A percentile compares a stretch with the other conserved stretches of the same genome.
Evolutionary conservation across 2,888 invertebrate species (phyloP).

Genomic region (Escarpia spicata): DNA sequence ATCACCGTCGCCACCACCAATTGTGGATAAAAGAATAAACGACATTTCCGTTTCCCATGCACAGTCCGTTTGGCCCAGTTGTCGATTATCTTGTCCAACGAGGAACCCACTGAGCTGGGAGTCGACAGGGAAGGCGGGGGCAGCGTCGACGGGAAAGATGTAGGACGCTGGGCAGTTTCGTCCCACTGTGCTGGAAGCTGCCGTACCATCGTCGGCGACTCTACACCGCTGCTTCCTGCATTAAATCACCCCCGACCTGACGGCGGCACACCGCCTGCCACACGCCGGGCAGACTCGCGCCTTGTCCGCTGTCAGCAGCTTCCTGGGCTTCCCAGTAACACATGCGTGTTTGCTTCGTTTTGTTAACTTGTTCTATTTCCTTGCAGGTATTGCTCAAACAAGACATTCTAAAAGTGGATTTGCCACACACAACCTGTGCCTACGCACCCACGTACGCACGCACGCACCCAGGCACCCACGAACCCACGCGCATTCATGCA

Average conservation of each 20-base stretch:
- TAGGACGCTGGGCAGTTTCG: not conserved
- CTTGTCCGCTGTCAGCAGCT: not conserved
- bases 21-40: not conserved
- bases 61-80: not conserved
- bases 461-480: not conserved
- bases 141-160: not conserved
- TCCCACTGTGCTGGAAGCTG: not conserved
- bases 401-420: not conserved
- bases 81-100: not conserved
- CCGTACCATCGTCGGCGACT: not conserved
- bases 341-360: not conserved
- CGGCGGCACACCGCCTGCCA: not conserved
- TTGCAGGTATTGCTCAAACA: not conserved
- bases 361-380: not conserved
- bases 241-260: not conserved
- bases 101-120: not conserved
- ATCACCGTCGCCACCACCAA: not conserved
- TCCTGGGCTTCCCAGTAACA: not conserved
- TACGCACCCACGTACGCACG: not conserved
- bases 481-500: not conserved
- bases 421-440: not conserved
- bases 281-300: not conserved
- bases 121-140: not conserved
- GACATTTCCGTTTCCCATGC: too few relatives aligned
- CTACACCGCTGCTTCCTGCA: not conserved